phyloP scores from a whole-genome alignment of 2,888 invertebrate genomes.

The Geophilus truncorum region DNA sequence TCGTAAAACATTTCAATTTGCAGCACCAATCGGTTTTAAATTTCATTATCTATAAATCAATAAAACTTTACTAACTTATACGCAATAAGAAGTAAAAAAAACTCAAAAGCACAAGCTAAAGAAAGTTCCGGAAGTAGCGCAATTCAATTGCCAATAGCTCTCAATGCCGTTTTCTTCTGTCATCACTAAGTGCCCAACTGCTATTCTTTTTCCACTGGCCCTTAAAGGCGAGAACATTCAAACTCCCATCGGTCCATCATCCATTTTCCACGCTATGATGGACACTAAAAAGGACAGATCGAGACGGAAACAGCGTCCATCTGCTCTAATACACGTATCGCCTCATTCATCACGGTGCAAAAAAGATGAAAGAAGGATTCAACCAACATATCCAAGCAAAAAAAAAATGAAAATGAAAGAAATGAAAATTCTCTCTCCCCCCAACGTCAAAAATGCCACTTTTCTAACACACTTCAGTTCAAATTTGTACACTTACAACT shows the following conservation, averaged over 20 bases:
- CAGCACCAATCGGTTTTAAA: no score
- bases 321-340: slow-evolving; percentile 16
- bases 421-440: no score
- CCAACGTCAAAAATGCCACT: not conserved
- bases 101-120: not conserved
- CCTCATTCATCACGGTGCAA: not conserved
- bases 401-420: no score
- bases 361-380: not conserved
- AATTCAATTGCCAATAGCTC: not conserved
- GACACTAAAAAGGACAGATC: slow-evolving; percentile 14
- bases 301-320: slow-evolving; percentile 5
- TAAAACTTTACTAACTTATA: no score
- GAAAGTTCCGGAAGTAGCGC: not conserved
- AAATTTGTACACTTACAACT: not conserved
- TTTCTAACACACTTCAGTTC: not conserved
- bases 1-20: no score
- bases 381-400: not conserved
- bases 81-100: not conserved
- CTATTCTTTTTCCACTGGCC: not conserved
- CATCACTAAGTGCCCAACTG: slow-evolving; percentile 1
- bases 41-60: no score
- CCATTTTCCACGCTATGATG: slow-evolving; percentile 20
- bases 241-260: slow-evolving; percentile 6
- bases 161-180: not conserved
- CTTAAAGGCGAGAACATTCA: slow-evolving; percentile 20